Conservation (phyloP, 2,888 invertebrate genomes). For the Lasioglossum zephyrum region DNA sequence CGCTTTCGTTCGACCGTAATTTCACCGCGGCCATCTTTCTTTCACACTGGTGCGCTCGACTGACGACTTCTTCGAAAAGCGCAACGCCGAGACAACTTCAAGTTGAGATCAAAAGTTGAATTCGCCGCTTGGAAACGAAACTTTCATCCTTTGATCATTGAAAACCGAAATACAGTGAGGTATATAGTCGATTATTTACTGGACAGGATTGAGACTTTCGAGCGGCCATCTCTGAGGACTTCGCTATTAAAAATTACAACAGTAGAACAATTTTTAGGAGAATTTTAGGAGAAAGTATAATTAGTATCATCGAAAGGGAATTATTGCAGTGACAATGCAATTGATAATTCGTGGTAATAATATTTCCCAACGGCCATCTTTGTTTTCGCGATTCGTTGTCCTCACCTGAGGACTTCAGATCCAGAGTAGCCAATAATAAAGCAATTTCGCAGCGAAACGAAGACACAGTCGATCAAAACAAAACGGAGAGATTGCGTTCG, state of each 20-base stretch:
- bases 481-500: background rate
- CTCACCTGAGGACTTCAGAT: too few relatives aligned
- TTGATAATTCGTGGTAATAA: background rate
- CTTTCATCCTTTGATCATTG: too few relatives aligned
- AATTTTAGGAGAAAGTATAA: background rate
- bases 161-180: background rate
- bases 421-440: background rate
- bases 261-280: background rate
- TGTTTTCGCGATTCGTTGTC: background rate
- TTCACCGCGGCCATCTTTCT: slow-evolving; percentile 50
- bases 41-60: background rate
- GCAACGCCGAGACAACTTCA: background rate
- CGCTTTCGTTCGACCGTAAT: slow-evolving; percentile 63
- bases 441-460: background rate
- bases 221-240: slow-evolving; percentile 36
- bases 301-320: background rate
- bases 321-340: background rate
- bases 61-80: background rate
- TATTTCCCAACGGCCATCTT: background rate
- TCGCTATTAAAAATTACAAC: background rate
- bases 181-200: too few relatives aligned
- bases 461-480: background rate
- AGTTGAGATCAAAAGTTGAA: background rate
- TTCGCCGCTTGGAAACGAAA: background rate
- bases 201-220: too few relatives aligned